phyloP scores from a whole-genome alignment of 2,113 vertebrate species.

The Takifugu bimaculatus region DNA sequence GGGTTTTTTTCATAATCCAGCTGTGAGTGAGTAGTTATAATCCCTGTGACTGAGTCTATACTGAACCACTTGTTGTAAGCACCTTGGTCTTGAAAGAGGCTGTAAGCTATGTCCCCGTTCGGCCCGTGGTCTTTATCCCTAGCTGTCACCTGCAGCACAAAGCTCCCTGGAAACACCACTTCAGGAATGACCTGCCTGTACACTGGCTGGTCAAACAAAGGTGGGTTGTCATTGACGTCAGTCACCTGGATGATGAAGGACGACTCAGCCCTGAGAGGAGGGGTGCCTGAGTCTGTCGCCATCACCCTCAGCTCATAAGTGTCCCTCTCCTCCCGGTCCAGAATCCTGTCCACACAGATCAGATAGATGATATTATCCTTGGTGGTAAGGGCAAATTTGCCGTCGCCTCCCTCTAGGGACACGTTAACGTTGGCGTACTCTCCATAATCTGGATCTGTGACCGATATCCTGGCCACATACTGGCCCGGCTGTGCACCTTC shows the following conservation, averaged over 20 bases:
- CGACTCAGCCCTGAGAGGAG: constrained; percentile 89
- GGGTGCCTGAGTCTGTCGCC: constrained; percentile 90
- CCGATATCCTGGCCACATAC: constrained; percentile 95
- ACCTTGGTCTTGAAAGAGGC: constrained; percentile 76
- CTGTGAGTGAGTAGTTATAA: constrained; percentile 86
- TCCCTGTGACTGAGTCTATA: constrained; percentile 87
- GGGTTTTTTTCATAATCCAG: constrained; percentile 93
- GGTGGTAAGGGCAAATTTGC: constrained; percentile 95
- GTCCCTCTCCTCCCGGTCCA: constrained; percentile 93
- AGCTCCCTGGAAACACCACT: constrained; percentile 91
- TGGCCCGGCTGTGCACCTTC: constrained; percentile 95
- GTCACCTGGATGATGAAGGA: constrained; percentile 89
- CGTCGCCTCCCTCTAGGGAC: constrained; percentile 93
- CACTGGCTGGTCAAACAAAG: constrained; percentile 86
- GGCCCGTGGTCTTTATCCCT: constrained; percentile 93
- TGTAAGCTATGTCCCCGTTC: constrained; percentile 91
- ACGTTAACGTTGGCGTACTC: constrained; percentile 97
- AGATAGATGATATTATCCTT: constrained; percentile 98
- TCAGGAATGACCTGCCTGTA: constrained; percentile 91
- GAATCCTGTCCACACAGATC: constrained; percentile 90
- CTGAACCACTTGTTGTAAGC: constrained; percentile 84
- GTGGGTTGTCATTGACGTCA: constrained; percentile 94
- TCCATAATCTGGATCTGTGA: constrained; percentile 94
- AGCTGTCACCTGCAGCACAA: constrained; percentile 91
- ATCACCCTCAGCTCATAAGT: constrained; percentile 89